phyloP scores from a whole-genome alignment of 1,140 invertebrate genomes.

The Hycleus phaleratus region DNA sequence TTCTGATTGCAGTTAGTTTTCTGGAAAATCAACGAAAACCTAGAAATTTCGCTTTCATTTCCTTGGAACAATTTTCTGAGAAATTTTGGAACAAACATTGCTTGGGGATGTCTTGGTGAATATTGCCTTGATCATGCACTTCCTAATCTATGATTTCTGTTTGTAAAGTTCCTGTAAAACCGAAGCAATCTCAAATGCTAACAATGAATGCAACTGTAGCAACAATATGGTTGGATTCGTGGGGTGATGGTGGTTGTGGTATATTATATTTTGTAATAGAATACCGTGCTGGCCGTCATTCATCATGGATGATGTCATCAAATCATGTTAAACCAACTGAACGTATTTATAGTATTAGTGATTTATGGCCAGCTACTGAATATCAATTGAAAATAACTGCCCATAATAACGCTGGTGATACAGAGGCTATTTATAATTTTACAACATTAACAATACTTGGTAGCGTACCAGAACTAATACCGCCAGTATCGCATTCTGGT shows the following conservation, averaged over 20 bases:
- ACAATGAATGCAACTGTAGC: constrained; percentile 83
- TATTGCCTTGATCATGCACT: too few relatives aligned
- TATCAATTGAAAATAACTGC: constrained; percentile 83
- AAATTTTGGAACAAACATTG: too few relatives aligned
- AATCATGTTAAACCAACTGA: constrained; percentile 69
- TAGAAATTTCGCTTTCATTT: too few relatives aligned
- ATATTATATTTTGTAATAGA: constrained; percentile 82
- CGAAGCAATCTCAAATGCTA: constrained; percentile 74
- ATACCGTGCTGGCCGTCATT: constrained; percentile 27
- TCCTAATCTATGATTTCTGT: background rate
- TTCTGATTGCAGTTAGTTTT: too few relatives aligned
- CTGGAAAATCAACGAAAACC: too few relatives aligned
- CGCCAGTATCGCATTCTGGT: constrained; percentile 51
- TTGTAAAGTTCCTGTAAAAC: constrained; percentile 61
- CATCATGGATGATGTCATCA: constrained; percentile 62
- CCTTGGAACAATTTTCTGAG: too few relatives aligned
- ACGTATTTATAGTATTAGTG: constrained; percentile 68
- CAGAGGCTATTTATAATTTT: constrained; percentile 79
- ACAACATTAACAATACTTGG: constrained; percentile 68
- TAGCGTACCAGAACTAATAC: constrained; percentile 53
- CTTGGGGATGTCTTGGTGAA: too few relatives aligned
- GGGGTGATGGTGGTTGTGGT: constrained; percentile 84
- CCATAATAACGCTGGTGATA: constrained; percentile 86
- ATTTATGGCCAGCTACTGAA: constrained; percentile 74
- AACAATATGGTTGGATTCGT: constrained; percentile 79